phyloP scores from a whole-genome alignment of 2,888 invertebrate species.

The Drosophila merina region DNA sequence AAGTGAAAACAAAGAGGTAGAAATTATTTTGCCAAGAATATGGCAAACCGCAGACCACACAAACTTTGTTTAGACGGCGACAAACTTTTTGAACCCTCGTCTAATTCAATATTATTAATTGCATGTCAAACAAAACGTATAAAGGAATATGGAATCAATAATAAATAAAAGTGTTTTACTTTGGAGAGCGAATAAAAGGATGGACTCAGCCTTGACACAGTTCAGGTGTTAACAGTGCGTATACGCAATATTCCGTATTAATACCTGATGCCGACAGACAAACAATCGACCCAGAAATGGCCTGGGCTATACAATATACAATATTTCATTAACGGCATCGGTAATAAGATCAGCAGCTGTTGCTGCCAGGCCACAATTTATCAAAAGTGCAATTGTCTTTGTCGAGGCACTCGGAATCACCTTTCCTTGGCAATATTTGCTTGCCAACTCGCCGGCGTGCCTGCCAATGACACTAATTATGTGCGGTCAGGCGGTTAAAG shows the following conservation, averaged over 20 bases:
- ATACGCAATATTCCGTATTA: constrained; percentile 36
- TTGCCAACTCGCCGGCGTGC: constrained; percentile 36
- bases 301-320: constrained; percentile 9
- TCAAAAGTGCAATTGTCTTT: constrained; percentile 66
- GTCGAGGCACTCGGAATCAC: constrained; percentile 49
- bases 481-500: constrained; percentile 46
- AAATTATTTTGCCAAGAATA: constrained; percentile 17
- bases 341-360: constrained; percentile 55
- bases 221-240: constrained; percentile 36
- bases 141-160: not conserved
- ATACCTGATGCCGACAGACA: constrained; percentile 16
- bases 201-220: constrained; percentile 7
- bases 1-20: not conserved
- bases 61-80: constrained; percentile 10
- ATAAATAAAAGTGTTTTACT: not conserved
- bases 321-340: constrained; percentile 56
- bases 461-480: constrained; percentile 58
- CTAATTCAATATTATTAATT: constrained; percentile 24
- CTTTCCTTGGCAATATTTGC: constrained; percentile 37
- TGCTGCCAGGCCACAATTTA: constrained; percentile 49
- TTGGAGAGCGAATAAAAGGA: not conserved
- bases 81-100: constrained; percentile 1
- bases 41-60: constrained; percentile 12
- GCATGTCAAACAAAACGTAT: constrained; percentile 15
- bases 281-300: constrained; percentile 12